phyloP scores from a whole-genome alignment of 2,113 vertebrate species.

The Dromas ardeola region DNA sequence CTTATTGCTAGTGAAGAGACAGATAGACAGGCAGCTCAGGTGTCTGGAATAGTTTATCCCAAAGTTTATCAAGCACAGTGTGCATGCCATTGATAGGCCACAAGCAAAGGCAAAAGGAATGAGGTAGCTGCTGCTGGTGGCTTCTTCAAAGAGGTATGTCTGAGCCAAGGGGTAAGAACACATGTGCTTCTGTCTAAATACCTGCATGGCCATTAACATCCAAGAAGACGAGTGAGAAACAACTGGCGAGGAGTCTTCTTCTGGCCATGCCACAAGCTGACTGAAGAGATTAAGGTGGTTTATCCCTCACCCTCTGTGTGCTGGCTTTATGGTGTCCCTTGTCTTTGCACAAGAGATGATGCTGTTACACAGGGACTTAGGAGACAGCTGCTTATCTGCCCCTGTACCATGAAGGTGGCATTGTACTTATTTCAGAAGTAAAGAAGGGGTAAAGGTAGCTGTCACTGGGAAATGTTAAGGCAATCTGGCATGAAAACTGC shows the following conservation, averaged over 20 bases:
- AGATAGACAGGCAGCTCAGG: background rate
- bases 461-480: background rate
- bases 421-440: background rate
- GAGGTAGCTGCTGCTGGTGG: background rate
- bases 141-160: background rate
- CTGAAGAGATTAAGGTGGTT: background rate
- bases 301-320: background rate
- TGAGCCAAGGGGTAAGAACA: background rate
- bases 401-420: background rate
- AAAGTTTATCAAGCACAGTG: background rate
- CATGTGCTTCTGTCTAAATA: background rate
- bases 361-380: background rate
- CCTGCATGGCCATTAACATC: background rate
- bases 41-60: background rate
- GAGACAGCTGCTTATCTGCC: background rate
- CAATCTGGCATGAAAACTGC: background rate
- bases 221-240: background rate
- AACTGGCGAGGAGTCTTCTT: background rate
- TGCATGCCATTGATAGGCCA: rapidly evolving
- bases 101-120: background rate
- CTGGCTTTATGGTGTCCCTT: background rate
- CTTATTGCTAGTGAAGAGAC: background rate
- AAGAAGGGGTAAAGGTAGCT: background rate
- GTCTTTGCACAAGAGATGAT: background rate
- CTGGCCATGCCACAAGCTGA: background rate